Base-by-base conservation (phyloP, 1,140 invertebrate species). In the Telenomus remus region DNA sequence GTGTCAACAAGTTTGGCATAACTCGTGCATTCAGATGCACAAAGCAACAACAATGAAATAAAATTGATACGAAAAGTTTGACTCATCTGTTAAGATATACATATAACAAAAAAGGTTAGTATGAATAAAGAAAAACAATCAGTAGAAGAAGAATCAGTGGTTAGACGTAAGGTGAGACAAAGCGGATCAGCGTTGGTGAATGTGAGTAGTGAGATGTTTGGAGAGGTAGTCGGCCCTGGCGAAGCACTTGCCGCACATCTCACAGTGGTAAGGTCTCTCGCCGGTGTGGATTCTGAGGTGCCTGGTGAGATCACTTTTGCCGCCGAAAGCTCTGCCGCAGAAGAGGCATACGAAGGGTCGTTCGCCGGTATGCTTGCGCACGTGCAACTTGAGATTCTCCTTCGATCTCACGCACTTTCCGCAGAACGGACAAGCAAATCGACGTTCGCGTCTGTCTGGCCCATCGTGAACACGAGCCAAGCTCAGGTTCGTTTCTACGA, bases 221-320 rank as follows among this genome's bases (percentile, higher is more conserved):
- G 94, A 95, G n/a, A 96, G 91, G 80, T 96, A 96, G 82, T 96
- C 95, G 27, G 95, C 95, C 7, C 95, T 88, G 8, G 95, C 95
- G 87, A 96, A 96, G 83, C 94, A 95, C 84, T 96, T 96, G 72
- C 95, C 95, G 86, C 95, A 96, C 84, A 95, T 94, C 85, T 96
- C 94, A 86, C 95, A 96, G 81, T 95, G 95, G 85, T 94, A 97
- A 46, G 93, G 96, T 79, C 94, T 90, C 84, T 95, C 94, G 16
- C 95, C 95, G 0, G 95, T 96, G 85, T 96, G 95, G 51, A 96
- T 96, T 53, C 95, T 90, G 34, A 96, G 87, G 82, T 96, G 95
- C 7, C 95, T 92, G 0, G 95, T 96, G 54, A 96, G 88, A 81
- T 96, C 94, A 79, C 93, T 95, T 83, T 96, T 95, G 5, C 94